Evolutionary conservation across 2,113 vertebrate species (phyloP), one percentile per base, ranked within the genome.

Genomic region (Pachyramphus minor): DNA sequence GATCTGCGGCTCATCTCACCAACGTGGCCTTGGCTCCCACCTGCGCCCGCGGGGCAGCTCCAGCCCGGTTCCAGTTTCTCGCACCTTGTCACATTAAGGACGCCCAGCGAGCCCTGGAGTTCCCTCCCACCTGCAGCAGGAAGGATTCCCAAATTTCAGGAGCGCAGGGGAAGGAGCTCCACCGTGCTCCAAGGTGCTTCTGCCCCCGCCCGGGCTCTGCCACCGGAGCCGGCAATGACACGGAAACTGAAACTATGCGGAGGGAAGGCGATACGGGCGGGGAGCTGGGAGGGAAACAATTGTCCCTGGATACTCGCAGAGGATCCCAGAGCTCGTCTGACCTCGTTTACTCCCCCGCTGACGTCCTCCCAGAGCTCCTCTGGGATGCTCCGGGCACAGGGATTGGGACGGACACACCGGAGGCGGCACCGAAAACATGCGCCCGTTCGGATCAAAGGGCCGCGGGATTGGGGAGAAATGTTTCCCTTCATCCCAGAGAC

Each of bases 121-220:
- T 25, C 30, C 83, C 75, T 60, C 73, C 49, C 94, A 78, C 86
- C 86, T 53, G 45, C 79, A 21, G 75, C 79, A 21, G 4, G 22
- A 44, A 56, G 24, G 21, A 2, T 11, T 37, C n/a, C 58, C 28
- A 3, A 14, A 44, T 0, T 39, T 3, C 7, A 2, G 28, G 64
- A 17, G 15, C 15, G 17, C 3, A 1, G 14, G 8, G 24, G 4
- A 60, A 63, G 30, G 31, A 71, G 30, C 41, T 60, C 16, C 44
- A 1, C 2, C 4, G 0, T 1, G 0, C 30, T 2, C 1, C 0
- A 0, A 12, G 60, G 64, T 31, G 37, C 8, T 0, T 10, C 5
- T 2, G 15, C 3, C 8, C 5, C 4, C n/a, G 5, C 1, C 60
- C 22, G 0, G 76, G 9, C 66, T 28, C 7, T 13, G 87, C 80